Conservation (phyloP, 2,888 invertebrate genomes). For the Mycalesis mineus region DNA sequence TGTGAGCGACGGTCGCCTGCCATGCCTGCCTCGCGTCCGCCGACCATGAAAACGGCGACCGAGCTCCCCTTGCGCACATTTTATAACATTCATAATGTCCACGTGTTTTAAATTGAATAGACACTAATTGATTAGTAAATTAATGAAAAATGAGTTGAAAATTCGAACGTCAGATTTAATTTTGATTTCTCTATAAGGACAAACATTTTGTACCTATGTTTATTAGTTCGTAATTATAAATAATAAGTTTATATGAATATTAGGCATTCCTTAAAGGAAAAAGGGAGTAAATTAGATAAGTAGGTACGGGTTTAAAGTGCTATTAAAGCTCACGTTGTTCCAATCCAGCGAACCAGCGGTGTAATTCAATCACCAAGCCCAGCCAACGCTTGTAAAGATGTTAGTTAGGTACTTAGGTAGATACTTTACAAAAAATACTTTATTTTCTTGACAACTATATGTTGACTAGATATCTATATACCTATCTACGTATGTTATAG, state of each 20-base stretch:
- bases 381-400: too few species aligned
- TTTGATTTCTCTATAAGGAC: too few species aligned
- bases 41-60: slow-evolving; percentile 68
- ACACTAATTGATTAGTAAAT: background rate
- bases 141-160: background rate
- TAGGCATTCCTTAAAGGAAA: too few species aligned
- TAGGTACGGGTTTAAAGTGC: background rate
- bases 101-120: slow-evolving; percentile 21
- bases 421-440: too few species aligned
- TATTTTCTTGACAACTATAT: too few species aligned
- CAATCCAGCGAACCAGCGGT: too few species aligned
- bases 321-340: too few species aligned
- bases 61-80: slow-evolving; percentile 40
- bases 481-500: background rate
- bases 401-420: background rate
- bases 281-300: background rate
- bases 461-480: too few species aligned
- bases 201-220: too few species aligned
- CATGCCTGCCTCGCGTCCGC: slow-evolving; percentile 61
- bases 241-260: too few species aligned
- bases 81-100: slow-evolving; percentile 34
- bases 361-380: too few species aligned
- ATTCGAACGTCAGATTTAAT: background rate
- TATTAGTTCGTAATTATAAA: too few species aligned
- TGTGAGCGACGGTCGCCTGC: slow-evolving; percentile 64